Base-by-base conservation (phyloP, 2,113 vertebrate genomes). In the Festucalex cinctus region DNA sequence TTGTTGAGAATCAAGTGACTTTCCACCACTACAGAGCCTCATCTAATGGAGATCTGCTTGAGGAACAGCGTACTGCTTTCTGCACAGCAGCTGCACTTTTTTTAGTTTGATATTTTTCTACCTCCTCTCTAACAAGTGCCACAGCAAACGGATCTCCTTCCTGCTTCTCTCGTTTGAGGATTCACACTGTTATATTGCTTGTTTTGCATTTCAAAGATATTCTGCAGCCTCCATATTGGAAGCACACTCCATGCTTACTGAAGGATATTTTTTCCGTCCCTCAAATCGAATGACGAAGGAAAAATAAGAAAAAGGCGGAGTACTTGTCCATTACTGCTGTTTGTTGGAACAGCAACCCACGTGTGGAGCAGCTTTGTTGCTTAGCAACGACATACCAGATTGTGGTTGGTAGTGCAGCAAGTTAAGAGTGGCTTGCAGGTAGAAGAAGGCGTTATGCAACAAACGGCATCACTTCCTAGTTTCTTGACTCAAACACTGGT, bases 341-440 rank as follows among this genome's bases (percentile, higher is more conserved):
- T 72, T 60, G 49, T 66, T 2, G 53, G 76, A 83, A 70, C 60
- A 56, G 73, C 35, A 37, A 68, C 74, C 83, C 87, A 87, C 80
- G 77, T 88, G 87, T 87, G 56, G 72, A 73, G 73, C 58, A 43
- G 70, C 71, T 74, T 71, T 92, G 90, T 92, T 91, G 87, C 92
- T 78, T 86, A 80, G 90, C 86, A 89, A 91, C 87, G 16, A 62
- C 66, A 24, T 78, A 74, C 76, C 78, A 82, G 76, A 78, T 84
- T 72, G 66, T 67, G 77, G 76, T 79, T 83, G 76, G 59, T 71
- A 73, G 67, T 59, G 75, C 32, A 20, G 39, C 72, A 74, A 62
- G 77, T 81, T 84, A 78, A 79, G 60, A 76, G 70, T 46, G 60
- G 71, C n/a, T 79, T 85, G 53, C 73, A 76, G 78, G 69, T 77